Percentiles rank a stretch among this genome's conserved stretches.
These are phyloP conservation scores for Phortica magna DNA, from an alignment of 2,888 invertebrate species.

Conservation along the genomic window DNA sequence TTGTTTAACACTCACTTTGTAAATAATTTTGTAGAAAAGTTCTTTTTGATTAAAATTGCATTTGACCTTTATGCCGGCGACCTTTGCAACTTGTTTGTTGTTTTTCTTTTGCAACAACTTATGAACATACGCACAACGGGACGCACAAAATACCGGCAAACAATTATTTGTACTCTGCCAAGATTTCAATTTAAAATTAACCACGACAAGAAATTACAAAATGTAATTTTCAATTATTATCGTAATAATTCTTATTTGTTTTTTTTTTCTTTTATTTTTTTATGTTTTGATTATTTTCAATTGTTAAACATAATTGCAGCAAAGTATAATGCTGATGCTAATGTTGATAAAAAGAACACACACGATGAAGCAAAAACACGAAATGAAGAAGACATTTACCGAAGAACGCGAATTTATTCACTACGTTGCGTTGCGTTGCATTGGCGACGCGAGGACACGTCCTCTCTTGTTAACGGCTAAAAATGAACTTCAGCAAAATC, in stretches of 20 bases:
- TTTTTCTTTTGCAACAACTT: background rate
- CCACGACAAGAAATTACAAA: conserved; percentile 33
- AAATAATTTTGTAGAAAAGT: background rate
- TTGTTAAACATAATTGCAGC: conserved; percentile 40
- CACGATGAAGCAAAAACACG: conserved; percentile 38
- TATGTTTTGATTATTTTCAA: conserved; percentile 18
- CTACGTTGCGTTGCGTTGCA: conserved; percentile 37
- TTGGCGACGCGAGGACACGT: background rate
- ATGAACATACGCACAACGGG: background rate
- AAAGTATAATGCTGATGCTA: conserved; percentile 32
- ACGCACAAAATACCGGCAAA: conserved; percentile 36
- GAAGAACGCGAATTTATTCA: conserved; percentile 1
- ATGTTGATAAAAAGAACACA: conserved; percentile 40
- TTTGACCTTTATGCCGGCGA: conserved; percentile 62
- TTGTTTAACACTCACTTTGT: background rate
- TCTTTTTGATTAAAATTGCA: conserved; percentile 43
- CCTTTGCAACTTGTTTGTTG: conserved; percentile 53
- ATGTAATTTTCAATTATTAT: conserved; percentile 50
- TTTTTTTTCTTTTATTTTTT: conserved; percentile 37
- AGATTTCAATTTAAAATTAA: background rate
- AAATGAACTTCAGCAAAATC: background rate
- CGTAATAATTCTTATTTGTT: background rate
- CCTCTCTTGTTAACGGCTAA: background rate
- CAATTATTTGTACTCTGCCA: conserved; percentile 34
- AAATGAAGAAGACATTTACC: conserved; percentile 10